These are phyloP conservation scores for Oplegnathus fasciatus DNA, from an alignment of 2,113 vertebrate species.

Conservation along the genomic window DNA sequence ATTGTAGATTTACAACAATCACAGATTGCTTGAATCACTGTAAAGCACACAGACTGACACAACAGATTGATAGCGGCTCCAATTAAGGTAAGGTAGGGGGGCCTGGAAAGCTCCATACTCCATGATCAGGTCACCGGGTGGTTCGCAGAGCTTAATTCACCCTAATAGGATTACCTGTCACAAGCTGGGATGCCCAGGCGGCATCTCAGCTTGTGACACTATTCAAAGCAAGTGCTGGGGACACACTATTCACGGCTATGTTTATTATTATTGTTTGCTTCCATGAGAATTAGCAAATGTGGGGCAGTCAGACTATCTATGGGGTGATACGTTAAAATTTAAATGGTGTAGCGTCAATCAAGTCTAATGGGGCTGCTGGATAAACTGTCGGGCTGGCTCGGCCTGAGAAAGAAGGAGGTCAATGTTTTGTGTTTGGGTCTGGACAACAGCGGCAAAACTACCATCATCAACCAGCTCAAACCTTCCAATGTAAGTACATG, in stretches of 20 bases:
- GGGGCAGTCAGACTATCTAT: conserved; percentile 41
- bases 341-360: conserved; percentile 13
- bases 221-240: conserved; percentile 21
- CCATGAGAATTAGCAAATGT: background rate
- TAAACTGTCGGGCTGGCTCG: conserved; percentile 93
- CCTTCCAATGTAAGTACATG: conserved; percentile 91
- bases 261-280: conserved; percentile 22
- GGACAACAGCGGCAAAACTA: conserved; percentile 98
- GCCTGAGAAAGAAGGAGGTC: conserved; percentile 96
- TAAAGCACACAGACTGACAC: conserved; percentile 12
- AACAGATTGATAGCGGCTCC: background rate
- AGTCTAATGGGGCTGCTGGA: conserved; percentile 93
- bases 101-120: conserved; percentile 31
- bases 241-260: conserved; percentile 3
- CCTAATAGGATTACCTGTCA: conserved; percentile 79
- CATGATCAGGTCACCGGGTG: conserved; percentile 56
- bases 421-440: conserved; percentile 96
- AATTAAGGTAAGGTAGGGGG: background rate
- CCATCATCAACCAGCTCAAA: conserved; percentile 98
- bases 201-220: conserved; percentile 48
- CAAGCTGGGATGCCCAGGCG: conserved; percentile 64
- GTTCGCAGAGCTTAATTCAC: conserved; percentile 70
- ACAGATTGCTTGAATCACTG: conserved; percentile 17
- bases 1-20: background rate
- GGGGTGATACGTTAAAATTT: conserved; percentile 53